Percentiles rank a stretch among this genome's conserved stretches.
These are phyloP conservation scores for Plectus sambesii DNA, from an alignment of 1,140 invertebrate genomes.

Conservation along the genomic window DNA sequence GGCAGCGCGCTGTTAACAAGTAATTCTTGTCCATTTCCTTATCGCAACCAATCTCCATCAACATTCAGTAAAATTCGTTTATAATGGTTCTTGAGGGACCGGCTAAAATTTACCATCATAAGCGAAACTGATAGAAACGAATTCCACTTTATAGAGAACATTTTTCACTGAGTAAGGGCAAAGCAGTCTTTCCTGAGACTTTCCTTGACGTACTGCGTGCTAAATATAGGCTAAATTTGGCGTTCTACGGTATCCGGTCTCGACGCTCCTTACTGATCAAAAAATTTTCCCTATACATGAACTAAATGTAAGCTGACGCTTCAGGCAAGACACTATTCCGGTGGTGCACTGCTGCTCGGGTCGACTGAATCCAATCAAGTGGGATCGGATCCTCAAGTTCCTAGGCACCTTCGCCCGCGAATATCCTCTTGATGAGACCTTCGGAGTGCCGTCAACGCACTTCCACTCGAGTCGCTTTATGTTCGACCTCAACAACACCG, in stretches of 20 bases:
- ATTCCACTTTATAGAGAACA: too few species aligned
- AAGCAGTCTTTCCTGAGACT: not conserved
- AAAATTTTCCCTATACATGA: too few species aligned
- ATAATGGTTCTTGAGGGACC: too few species aligned
- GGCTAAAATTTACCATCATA: too few species aligned
- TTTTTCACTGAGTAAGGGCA: conserved; percentile 6
- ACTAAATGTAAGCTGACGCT: too few species aligned
- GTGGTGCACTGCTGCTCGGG: conserved; percentile 42
- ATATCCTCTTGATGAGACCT: conserved; percentile 39
- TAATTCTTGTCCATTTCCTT: not conserved
- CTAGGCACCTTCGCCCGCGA: conserved; percentile 32
- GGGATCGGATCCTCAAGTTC: conserved; percentile 34
- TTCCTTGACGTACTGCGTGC: conserved; percentile 13
- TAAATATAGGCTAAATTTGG: too few species aligned
- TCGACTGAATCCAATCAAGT: conserved; percentile 36
- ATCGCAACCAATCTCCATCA: too few species aligned
- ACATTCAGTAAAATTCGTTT: too few species aligned
- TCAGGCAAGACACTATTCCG: conserved; percentile 27
- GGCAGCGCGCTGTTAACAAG: conserved; percentile 49
- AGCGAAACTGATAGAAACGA: too few species aligned
- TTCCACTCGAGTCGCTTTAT: conserved; percentile 30
- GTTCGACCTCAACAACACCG: conserved; percentile 39
- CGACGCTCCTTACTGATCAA: too few species aligned
- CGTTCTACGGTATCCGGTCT: too few species aligned
- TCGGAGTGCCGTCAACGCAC: conserved; percentile 37